Evolutionary conservation across 1,140 invertebrate genomes (phyloP).

Genomic region (Aphelenchoides besseyi): DNA sequence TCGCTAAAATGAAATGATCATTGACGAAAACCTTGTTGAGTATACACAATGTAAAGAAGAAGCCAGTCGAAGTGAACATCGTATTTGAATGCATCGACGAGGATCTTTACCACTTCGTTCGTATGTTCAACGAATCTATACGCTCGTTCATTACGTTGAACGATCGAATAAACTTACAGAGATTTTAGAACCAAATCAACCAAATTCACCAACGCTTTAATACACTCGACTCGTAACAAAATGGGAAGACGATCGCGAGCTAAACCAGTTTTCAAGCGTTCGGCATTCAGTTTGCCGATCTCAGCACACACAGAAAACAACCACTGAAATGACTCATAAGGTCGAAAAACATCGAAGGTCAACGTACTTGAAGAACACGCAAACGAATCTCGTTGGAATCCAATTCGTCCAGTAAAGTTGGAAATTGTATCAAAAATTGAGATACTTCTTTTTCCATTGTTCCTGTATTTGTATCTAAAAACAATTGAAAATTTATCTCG

Average conservation of each 20-base stretch:
- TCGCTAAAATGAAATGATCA: slow-evolving; percentile 9
- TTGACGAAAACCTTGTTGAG: neutral
- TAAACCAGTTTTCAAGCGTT: neutral
- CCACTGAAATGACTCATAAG: neutral
- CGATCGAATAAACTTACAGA: neutral
- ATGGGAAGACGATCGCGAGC: slow-evolving; percentile 2
- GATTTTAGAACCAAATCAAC: neutral
- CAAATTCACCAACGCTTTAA: neutral
- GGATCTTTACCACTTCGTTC: neutral
- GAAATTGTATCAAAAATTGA: neutral
- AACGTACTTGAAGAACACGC: neutral
- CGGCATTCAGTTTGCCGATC: neutral
- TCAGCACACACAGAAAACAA: slow-evolving; percentile 5
- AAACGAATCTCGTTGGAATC: neutral
- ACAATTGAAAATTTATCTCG: neutral
- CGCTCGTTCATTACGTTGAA: neutral
- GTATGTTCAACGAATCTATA: neutral
- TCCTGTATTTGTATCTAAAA: neutral
- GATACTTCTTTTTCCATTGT: neutral
- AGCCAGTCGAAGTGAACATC: slow-evolving; percentile 10
- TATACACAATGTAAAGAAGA: slow-evolving; percentile 12
- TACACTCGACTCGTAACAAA: neutral
- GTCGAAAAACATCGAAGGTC: neutral
- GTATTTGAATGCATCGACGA: neutral
- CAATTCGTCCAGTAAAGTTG: neutral